These are phyloP conservation scores for Macrosiphum euphorbiae DNA, from an alignment of 2,888 invertebrate genomes.

Conservation along the genomic window DNA sequence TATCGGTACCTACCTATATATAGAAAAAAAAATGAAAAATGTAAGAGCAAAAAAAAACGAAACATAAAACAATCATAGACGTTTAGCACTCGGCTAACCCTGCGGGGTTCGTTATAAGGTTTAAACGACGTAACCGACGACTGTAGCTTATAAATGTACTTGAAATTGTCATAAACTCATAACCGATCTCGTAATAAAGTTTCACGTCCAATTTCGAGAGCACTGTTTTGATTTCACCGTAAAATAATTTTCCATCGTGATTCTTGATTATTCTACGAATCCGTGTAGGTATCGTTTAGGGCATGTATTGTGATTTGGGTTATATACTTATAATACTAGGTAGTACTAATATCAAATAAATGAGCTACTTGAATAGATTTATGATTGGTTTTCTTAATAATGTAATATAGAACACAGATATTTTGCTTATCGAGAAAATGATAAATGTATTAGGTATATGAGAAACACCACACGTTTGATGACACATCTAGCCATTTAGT, in stretches of 20 bases:
- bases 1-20: background rate
- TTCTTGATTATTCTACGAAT: background rate
- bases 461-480: no score
- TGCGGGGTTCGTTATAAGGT: constrained; percentile 23
- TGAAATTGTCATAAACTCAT: background rate
- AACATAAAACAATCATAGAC: constrained; percentile 5
- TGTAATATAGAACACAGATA: background rate
- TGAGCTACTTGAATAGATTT: background rate
- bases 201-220: background rate
- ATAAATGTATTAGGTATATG: background rate
- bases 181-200: background rate
- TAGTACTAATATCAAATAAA: background rate
- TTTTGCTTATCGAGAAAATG: background rate
- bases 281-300: background rate
- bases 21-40: background rate
- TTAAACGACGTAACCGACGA: background rate
- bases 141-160: background rate
- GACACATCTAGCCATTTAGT: background rate
- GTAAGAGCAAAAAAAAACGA: background rate
- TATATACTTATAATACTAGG: background rate
- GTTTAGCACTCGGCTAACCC: background rate
- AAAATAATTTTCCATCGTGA: background rate
- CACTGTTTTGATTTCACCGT: background rate
- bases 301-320: background rate
- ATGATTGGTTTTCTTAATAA: background rate